Evolutionary conservation across 2,797 vertebrate species (phyloP), one percentile per base, ranked within the genome.

Genomic region (Characodon lateralis): DNA sequence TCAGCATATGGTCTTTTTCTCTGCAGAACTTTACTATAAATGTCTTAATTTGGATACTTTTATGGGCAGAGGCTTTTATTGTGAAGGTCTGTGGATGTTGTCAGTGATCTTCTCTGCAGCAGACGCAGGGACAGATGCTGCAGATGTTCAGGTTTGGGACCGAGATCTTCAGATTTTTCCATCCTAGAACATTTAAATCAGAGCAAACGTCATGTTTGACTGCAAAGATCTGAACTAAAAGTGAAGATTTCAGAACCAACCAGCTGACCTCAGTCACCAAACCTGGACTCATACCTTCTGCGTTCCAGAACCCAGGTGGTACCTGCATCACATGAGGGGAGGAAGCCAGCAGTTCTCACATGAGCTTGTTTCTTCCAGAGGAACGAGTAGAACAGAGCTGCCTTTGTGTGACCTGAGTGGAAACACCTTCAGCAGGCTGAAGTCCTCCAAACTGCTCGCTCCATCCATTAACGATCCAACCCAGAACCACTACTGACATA

Each of bases 361-460:
- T 89, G 92, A 93, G 77, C 65, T 35, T 20, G 66, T 77, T 73
- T 48, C 59, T 55, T 74, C 80, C 53, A 63, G 66, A 58, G 69
- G 50, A 81, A 82, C 39, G 56, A 41, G 72, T 58, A 66, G 78
- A 43, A 93, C 92, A 93, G 89, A 76, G 80, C 73, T 31, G 72
- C 78, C 83, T 91, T 93, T 94, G 92, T 92, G 78, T 61, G 58
- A 61, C 35, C 35, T 35, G 35, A 35, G 35, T 35, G 31, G 31
- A 59, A 28, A 59, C 58, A 5, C n/a, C 26, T 26, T 59, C 26
- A 59, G 28, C 13, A 28, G n/a, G 58, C 26, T 28, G n/a, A 5
- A 5, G 26, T 28, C 28, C 58, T 59, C 58, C 12, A 2, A 26
- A 59, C 56, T 59, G 56, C 56, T 59, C 5, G 0, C 26, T 59